Evolutionary conservation across 2,888 invertebrate species (phyloP), one percentile per base, ranked within the genome.

Genomic region (Spisula solida): DNA sequence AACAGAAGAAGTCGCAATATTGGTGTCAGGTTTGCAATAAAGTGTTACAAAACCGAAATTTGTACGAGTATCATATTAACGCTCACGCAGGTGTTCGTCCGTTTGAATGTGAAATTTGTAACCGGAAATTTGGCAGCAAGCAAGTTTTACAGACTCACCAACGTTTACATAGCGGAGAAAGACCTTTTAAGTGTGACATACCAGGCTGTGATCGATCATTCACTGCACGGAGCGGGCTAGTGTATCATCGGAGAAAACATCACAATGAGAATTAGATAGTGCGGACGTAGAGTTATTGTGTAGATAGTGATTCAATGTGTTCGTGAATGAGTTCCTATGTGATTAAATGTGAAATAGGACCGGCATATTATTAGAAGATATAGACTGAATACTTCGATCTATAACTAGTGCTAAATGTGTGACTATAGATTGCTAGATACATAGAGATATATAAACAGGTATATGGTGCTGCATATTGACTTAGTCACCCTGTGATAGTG

Each of bases 121-220:
- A 89, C 29, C 83, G 90, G 31, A 85, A 86, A 56, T 92, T 92
- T 86, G 92, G 90, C 48, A 90, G 92, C 20, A 90, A 90, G 31
- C 92, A 92, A 51, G 90, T 89, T 18, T 75, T 92, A 6, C 89
- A 92, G 80, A 92, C 92, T 4, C 92, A 92, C 41, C 85, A 90
- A 70, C 66, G 92, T 2, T 81, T 92, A n/a, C 92, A 92, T 48
- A 87, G 88, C 4, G 92, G 92, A 4, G 92, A 92, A 80, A 81
- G 87, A 79, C 92, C 92, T 25, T 92, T 92, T 66, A 87, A 83
- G 25, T 92, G 92, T 89, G 60, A 55, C 0, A 48, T 88, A 25
- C 48, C 80, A 0, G 85, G 88, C 16, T 92, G 92, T 89, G 87
- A 89, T 48, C 29, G 88, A 16, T 88, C 90, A 10, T 92, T 92